Percentiles rank a stretch among this genome's conserved stretches.
These are phyloP conservation scores for Caprella mutica DNA, from an alignment of 2,888 invertebrate genomes.

Conservation along the genomic window DNA sequence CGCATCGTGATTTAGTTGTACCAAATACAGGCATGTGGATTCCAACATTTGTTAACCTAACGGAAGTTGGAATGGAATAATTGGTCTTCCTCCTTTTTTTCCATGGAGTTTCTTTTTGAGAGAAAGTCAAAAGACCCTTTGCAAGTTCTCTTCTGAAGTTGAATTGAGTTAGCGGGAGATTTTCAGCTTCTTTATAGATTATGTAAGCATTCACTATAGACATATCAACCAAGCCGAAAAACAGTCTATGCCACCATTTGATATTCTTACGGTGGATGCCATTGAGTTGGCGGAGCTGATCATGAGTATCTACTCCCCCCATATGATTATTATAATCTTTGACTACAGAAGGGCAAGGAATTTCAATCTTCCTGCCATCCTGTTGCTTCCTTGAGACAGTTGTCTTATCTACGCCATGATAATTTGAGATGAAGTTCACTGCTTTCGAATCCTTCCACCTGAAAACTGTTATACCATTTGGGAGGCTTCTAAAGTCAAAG, in stretches of 20 bases:
- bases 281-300: slow-evolving; percentile 37
- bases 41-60: background rate
- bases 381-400: slow-evolving; percentile 31
- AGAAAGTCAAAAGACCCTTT: slow-evolving; percentile 4
- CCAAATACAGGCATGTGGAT: background rate
- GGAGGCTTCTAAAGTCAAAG: slow-evolving; percentile 34
- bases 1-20: background rate
- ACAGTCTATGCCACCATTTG: slow-evolving; percentile 38
- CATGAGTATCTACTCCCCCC: slow-evolving; percentile 38
- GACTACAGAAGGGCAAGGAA: slow-evolving; percentile 36
- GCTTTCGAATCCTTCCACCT: slow-evolving; percentile 37
- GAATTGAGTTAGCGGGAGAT: background rate
- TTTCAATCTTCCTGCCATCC: slow-evolving; percentile 34
- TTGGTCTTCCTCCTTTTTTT: slow-evolving; percentile 2
- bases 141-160: slow-evolving; percentile 17
- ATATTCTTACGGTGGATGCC: slow-evolving; percentile 37
- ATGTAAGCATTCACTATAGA: slow-evolving; percentile 35
- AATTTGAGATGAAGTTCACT: slow-evolving; percentile 36
- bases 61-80: background rate
- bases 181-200: slow-evolving; percentile 9
- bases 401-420: slow-evolving; percentile 34
- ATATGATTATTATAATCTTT: slow-evolving; percentile 37
- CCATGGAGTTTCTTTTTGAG: background rate
- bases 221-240: slow-evolving; percentile 37
- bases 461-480: slow-evolving; percentile 33